Conservation (phyloP, 1,140 invertebrate species). For the Acromyrmex charruanus region DNA sequence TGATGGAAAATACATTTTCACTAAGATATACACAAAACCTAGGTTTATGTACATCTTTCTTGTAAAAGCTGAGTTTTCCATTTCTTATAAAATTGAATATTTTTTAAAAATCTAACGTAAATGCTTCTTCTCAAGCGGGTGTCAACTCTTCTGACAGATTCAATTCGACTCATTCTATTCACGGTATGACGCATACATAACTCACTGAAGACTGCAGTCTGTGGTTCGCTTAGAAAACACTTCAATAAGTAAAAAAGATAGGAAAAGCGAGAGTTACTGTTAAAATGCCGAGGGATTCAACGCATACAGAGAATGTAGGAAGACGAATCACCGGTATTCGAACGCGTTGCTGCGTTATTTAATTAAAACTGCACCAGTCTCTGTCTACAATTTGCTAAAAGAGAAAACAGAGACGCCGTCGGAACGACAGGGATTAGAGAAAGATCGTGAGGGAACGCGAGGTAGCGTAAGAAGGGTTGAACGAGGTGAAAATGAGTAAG, state of each 20-base stretch:
- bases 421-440: not conserved
- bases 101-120: not conserved
- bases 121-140: constrained; percentile 1
- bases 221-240: constrained; percentile 13
- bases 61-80: not conserved
- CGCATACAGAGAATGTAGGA: not conserved
- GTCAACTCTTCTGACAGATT: constrained; percentile 27
- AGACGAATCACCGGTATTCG: constrained; percentile 73
- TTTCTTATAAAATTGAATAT: not conserved
- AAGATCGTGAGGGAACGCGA: not conserved
- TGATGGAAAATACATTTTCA: not conserved
- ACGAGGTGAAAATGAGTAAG: constrained; percentile 32
- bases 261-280: not conserved
- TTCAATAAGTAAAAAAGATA: not conserved
- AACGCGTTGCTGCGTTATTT: constrained; percentile 77
- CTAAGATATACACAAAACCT: not conserved
- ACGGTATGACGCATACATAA: not conserved
- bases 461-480: not conserved
- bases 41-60: not conserved
- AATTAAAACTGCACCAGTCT: constrained; percentile 71
- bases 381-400: not conserved
- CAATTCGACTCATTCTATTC: not conserved
- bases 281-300: not conserved
- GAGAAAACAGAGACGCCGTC: not conserved
- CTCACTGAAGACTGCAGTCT: not conserved